Conservation (phyloP, 1,140 invertebrate species). For the Conus ventricosus region DNA sequence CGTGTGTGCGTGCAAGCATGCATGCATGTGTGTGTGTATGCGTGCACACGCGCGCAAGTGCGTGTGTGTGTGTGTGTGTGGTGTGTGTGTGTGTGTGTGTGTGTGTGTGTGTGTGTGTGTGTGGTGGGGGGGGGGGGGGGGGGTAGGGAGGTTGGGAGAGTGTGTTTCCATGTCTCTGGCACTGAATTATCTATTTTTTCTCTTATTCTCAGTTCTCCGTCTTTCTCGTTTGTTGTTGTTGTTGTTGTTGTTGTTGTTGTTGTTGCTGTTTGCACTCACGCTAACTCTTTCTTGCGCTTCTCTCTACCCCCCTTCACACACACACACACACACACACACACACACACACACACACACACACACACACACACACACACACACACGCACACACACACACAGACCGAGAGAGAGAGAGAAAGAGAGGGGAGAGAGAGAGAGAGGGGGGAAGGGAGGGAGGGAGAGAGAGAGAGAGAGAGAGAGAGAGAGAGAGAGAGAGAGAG, state of each 20-base stretch:
- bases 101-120: neutral
- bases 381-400: neutral
- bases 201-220: neutral
- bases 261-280: too few relatives aligned
- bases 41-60: neutral
- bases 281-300: too few relatives aligned
- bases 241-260: neutral
- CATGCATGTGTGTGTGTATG: neutral
- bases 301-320: too few relatives aligned
- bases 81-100: slow-evolving; percentile 9
- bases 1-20: neutral
- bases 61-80: slow-evolving; percentile 23
- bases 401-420: too few relatives aligned
- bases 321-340: neutral
- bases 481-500: too few relatives aligned
- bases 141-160: too few relatives aligned
- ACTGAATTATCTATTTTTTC: too few relatives aligned
- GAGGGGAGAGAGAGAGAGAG: too few relatives aligned
- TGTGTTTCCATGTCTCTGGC: too few relatives aligned
- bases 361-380: neutral
- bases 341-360: neutral
- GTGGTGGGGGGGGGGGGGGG: too few relatives aligned
- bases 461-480: too few relatives aligned
- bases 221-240: neutral
- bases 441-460: too few relatives aligned